Conservation (phyloP, 2,797 vertebrate species). For the Sebastiscus tertius region DNA sequence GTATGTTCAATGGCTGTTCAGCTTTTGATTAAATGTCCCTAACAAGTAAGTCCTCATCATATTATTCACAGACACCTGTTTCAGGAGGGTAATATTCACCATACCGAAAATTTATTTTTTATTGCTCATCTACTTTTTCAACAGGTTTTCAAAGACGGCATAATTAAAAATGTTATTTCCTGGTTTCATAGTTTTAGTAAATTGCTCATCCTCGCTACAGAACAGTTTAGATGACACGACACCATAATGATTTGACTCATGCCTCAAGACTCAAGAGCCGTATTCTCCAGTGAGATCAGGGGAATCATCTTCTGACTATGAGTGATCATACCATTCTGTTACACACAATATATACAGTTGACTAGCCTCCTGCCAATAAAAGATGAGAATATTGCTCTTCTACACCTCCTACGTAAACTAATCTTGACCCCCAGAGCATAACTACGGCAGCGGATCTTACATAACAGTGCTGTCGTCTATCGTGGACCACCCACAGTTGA, state of each 20-base stretch:
- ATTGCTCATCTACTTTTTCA: background rate
- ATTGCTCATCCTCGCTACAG: background rate
- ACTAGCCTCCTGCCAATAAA: constrained; percentile 27
- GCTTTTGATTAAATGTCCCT: background rate
- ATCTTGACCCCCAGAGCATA: constrained; percentile 39
- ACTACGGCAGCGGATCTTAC: constrained; percentile 40
- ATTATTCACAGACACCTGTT: background rate
- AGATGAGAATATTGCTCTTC: constrained; percentile 15
- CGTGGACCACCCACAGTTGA: constrained; percentile 58
- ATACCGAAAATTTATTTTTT: background rate
- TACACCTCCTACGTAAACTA: constrained; percentile 38
- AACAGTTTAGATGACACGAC: background rate
- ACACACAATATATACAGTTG: background rate
- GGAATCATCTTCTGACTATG: background rate
- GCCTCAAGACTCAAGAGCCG: background rate
- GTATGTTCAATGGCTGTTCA: background rate
- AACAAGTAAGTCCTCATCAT: background rate
- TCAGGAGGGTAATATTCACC: background rate
- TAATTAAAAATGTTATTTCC: background rate
- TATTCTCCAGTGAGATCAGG: background rate
- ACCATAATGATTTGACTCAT: background rate
- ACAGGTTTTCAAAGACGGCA: background rate
- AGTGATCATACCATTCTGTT: background rate
- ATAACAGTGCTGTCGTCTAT: constrained; percentile 54
- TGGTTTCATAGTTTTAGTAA: background rate